These are phyloP conservation scores for Diadophis punctatus DNA, from an alignment of 2,113 vertebrate species.

Conservation along the genomic window DNA sequence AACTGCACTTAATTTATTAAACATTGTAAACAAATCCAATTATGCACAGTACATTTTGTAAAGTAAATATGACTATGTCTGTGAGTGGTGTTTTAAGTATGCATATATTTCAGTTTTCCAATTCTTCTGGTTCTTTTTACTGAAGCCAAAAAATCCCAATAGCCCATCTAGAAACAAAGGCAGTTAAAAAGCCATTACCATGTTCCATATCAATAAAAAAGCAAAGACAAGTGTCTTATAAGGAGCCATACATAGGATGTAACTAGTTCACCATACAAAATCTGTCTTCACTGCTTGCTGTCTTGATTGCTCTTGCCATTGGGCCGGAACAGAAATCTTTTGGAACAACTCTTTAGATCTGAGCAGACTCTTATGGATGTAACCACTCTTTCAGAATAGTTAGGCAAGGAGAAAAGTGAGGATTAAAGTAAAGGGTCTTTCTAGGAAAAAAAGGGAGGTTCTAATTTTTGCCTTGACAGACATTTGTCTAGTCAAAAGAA, in stretches of 20 bases:
- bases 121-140: not conserved
- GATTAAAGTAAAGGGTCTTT: not conserved
- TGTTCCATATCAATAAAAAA: not conserved
- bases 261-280: not conserved
- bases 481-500: not conserved
- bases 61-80: not conserved
- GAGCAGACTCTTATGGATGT: not conserved
- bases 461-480: not conserved
- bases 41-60: not conserved
- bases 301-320: not conserved
- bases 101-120: not conserved
- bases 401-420: not conserved
- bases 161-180: not conserved
- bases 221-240: not conserved
- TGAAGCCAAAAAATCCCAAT: not conserved
- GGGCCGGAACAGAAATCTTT: not conserved
- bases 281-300: not conserved
- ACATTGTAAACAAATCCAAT: not conserved
- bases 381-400: not conserved
- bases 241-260: not conserved
- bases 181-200: not conserved
- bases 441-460: not conserved
- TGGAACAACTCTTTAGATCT: not conserved
- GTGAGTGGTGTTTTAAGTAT: not conserved
- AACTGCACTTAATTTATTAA: not conserved